Percentiles rank a stretch among this genome's conserved stretches.
These are phyloP conservation scores for Spilosoma lubricipeda DNA, from an alignment of 2,888 invertebrate genomes.

Conservation along the genomic window DNA sequence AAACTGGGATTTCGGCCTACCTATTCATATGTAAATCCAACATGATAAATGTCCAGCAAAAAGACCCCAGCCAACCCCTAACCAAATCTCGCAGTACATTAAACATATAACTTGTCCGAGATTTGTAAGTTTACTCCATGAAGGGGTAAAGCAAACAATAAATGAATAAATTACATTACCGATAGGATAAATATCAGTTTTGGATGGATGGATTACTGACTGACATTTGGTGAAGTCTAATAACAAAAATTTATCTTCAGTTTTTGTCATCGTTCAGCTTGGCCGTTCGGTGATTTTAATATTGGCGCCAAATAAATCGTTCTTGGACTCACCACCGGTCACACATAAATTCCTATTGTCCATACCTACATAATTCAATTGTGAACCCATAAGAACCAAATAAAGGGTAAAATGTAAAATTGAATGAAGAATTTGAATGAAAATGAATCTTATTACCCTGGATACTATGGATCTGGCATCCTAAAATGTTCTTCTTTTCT, in stretches of 20 bases:
- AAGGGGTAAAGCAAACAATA: constrained; percentile 4
- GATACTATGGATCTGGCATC: background rate
- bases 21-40: constrained; percentile 22
- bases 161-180: constrained; percentile 10
- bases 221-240: background rate
- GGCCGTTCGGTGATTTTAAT: background rate
- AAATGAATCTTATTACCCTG: background rate
- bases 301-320: background rate
- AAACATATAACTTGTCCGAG: constrained; percentile 14
- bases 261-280: background rate
- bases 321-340: background rate
- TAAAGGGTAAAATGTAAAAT: too few relatives aligned
- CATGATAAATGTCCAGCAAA: constrained; percentile 15
- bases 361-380: background rate
- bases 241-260: background rate
- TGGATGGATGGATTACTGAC: background rate
- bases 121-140: constrained; percentile 8
- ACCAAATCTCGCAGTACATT: constrained; percentile 22
- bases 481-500: background rate
- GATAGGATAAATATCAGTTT: background rate
- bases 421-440: too few relatives aligned
- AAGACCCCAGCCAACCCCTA: background rate
- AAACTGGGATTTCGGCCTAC: constrained; percentile 3
- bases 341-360: background rate
- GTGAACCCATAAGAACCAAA: background rate